Evolutionary conservation across 2,113 vertebrate species (phyloP).

Genomic region (Scalopus aquaticus): DNA sequence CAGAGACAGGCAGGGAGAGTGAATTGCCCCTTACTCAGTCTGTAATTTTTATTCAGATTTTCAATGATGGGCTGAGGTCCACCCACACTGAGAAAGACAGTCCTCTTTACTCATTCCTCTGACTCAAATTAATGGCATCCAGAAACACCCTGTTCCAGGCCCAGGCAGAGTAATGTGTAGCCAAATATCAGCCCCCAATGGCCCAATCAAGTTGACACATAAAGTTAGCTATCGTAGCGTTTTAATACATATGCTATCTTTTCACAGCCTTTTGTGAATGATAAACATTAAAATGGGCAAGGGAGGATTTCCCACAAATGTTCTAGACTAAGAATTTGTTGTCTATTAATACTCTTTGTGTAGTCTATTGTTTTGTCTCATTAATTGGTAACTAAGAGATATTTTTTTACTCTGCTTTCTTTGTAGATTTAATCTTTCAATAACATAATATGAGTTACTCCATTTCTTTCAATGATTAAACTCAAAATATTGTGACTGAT

Average conservation of each 20-base stretch:
- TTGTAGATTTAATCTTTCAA: not conserved
- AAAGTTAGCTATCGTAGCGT: not conserved
- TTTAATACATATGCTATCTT: not conserved
- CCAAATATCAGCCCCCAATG: not conserved
- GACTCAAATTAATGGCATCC: not conserved
- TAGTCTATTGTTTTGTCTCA: not conserved
- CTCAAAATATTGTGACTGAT: not conserved
- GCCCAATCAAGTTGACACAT: not conserved
- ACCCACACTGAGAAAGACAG: not conserved
- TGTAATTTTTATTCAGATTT: not conserved
- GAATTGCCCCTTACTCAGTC: not conserved
- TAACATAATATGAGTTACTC: not conserved
- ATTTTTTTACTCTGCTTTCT: not conserved
- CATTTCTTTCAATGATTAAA: not conserved
- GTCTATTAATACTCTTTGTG: not conserved
- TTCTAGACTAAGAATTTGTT: not conserved
- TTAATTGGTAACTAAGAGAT: not conserved
- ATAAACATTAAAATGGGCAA: not conserved
- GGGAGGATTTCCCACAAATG: not conserved
- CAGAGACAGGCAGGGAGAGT: not conserved
- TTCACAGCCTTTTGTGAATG: not conserved
- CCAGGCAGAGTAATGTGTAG: not conserved
- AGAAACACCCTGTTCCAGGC: not conserved
- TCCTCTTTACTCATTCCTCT: not conserved
- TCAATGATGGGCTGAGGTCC: not conserved